These are phyloP conservation scores for Rhadina sibilatrix DNA, from an alignment of 2,113 vertebrate species.

Conservation along the genomic window DNA sequence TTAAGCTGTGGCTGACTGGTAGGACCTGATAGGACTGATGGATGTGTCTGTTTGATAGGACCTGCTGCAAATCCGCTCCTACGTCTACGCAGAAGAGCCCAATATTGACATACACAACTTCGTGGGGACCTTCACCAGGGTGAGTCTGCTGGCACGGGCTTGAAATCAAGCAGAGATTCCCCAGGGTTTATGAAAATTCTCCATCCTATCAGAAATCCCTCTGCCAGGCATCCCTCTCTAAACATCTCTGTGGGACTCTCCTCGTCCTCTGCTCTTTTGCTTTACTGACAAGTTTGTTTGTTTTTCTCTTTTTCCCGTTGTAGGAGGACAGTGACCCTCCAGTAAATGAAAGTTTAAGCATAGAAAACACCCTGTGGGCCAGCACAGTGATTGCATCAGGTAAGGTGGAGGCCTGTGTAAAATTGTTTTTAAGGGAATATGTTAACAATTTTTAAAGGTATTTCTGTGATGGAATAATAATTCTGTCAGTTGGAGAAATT, in stretches of 20 bases:
- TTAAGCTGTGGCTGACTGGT: background rate
- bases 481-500: conserved; percentile 70
- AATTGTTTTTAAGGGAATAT: conserved; percentile 32
- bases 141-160: conserved; percentile 65
- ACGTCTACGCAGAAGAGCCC: conserved; percentile 92
- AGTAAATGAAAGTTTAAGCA: conserved; percentile 93
- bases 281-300: background rate
- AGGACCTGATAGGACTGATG: background rate
- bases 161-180: background rate
- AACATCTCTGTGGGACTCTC: background rate
- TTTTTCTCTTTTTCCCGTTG: background rate
- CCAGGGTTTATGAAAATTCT: background rate
- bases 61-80: conserved; percentile 90
- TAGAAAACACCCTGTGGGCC: conserved; percentile 97
- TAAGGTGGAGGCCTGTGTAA: conserved; percentile 46
- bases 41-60: conserved; percentile 72
- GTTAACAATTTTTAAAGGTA: conserved; percentile 72
- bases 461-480: conserved; percentile 68
- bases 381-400: conserved; percentile 96
- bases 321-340: conserved; percentile 96
- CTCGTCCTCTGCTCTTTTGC: background rate
- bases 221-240: background rate
- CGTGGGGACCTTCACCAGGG: conserved; percentile 93
- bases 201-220: background rate
- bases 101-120: conserved; percentile 98